Conservation (phyloP, 2,113 vertebrate species). For the Lophochroa leadbeateri region DNA sequence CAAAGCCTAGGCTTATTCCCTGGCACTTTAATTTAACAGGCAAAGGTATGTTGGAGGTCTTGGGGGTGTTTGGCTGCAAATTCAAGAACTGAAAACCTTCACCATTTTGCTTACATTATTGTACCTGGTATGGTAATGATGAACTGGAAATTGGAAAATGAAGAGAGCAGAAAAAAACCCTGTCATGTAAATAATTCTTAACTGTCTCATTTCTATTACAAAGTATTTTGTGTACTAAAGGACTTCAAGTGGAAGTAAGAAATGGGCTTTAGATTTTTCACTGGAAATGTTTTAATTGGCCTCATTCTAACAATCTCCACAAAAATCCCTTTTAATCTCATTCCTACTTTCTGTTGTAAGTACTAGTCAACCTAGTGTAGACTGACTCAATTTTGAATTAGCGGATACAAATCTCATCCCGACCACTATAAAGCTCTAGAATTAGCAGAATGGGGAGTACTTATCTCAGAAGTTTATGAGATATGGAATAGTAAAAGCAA, state of each 20-base stretch:
- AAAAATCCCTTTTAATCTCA: not conserved
- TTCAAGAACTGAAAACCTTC: not conserved
- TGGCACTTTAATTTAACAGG: not conserved
- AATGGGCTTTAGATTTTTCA: not conserved
- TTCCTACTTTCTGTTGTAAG: not conserved
- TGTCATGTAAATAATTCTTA: not conserved
- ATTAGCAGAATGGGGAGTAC: not conserved
- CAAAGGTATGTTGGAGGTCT: not conserved
- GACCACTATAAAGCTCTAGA: not conserved
- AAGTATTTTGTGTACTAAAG: not conserved
- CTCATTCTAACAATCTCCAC: not conserved
- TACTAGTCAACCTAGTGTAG: not conserved
- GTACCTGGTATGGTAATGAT: not conserved
- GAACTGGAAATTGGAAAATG: not conserved
- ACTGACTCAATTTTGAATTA: not conserved
- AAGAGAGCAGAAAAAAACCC: not conserved
- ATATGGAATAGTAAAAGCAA: not conserved
- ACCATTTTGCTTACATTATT: not conserved
- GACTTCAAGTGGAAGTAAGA: not conserved
- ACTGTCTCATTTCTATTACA: not conserved
- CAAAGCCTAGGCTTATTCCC: not conserved
- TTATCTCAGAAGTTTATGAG: not conserved
- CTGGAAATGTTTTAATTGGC: not conserved
- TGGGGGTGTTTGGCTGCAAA: not conserved
- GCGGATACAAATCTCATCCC: not conserved